Conservation (phyloP, 2,113 vertebrate species). For the Raja brachyura region DNA sequence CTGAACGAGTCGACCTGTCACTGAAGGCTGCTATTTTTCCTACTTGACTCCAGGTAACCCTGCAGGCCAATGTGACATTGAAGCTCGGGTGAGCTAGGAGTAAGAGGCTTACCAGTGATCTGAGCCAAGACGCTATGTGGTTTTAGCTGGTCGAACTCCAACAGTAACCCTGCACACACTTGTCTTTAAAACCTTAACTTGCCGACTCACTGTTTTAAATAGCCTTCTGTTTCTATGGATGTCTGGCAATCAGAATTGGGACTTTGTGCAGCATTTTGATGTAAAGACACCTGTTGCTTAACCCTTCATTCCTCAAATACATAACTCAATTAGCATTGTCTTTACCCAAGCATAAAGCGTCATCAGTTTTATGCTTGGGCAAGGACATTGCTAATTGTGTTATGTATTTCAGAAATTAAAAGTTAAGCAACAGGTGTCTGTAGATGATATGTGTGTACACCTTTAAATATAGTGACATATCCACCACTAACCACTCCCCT, state of each 20-base stretch:
- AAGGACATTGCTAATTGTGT: neutral
- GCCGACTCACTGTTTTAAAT: neutral
- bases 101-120: neutral
- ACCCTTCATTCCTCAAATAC: neutral
- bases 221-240: neutral
- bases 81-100: neutral
- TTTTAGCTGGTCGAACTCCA: conserved; percentile 10
- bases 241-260: conserved; percentile 5
- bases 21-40: neutral
- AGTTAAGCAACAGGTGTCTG: neutral
- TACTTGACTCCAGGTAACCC: neutral
- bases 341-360: neutral
- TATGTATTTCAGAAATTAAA: neutral
- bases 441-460: too few species aligned
- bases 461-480: too few species aligned
- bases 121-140: neutral
- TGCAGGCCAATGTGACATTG: neutral
- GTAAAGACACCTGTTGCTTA: neutral
- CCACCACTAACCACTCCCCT: too few species aligned
- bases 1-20: neutral
- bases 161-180: neutral
- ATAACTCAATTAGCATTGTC: neutral
- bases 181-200: neutral
- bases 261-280: neutral
- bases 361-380: neutral